Percentiles rank a stretch among this genome's conserved stretches.
These are phyloP conservation scores for Mastacembelus armatus DNA, from an alignment of 2,797 vertebrate species.

Conservation along the genomic window DNA sequence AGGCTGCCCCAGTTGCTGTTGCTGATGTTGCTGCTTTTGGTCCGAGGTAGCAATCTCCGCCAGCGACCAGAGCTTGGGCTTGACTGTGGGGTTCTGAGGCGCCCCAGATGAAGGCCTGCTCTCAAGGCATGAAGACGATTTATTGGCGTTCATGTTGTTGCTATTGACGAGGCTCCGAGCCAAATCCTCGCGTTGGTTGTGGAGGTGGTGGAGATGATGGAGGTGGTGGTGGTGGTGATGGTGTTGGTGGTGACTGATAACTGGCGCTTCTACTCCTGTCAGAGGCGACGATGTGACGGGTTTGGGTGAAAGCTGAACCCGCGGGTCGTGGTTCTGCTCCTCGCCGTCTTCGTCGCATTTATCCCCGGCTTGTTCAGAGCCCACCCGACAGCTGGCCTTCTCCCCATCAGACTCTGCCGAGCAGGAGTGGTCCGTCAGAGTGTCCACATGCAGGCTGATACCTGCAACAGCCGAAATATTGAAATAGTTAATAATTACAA, in stretches of 20 bases:
- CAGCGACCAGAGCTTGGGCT: slow-evolving; percentile 97
- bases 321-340: slow-evolving; percentile 77
- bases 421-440: slow-evolving; percentile 95
- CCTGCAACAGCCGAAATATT: slow-evolving; percentile 75
- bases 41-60: slow-evolving; percentile 99
- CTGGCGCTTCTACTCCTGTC: slow-evolving; percentile 89
- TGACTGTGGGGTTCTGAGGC: slow-evolving; percentile 86
- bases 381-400: slow-evolving; percentile 86
- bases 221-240: slow-evolving; percentile 75
- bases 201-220: slow-evolving; percentile 78
- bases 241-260: slow-evolving; percentile 83
- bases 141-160: slow-evolving; percentile 59
- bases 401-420: slow-evolving; percentile 95
- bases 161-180: slow-evolving; percentile 65
- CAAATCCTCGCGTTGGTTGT: slow-evolving; percentile 86
- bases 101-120: slow-evolving; percentile 78
- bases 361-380: slow-evolving; percentile 88
- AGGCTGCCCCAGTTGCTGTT: slow-evolving; percentile 76
- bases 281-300: slow-evolving; percentile 91
- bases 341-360: slow-evolving; percentile 86
- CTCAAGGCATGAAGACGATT: slow-evolving; percentile 75
- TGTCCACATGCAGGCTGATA: slow-evolving; percentile 96
- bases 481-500: neutral
- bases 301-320: slow-evolving; percentile 82
- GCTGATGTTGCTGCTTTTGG: slow-evolving; percentile 86